Conservation (phyloP, 2,888 invertebrate genomes). For the Stegophylla sp. region DNA sequence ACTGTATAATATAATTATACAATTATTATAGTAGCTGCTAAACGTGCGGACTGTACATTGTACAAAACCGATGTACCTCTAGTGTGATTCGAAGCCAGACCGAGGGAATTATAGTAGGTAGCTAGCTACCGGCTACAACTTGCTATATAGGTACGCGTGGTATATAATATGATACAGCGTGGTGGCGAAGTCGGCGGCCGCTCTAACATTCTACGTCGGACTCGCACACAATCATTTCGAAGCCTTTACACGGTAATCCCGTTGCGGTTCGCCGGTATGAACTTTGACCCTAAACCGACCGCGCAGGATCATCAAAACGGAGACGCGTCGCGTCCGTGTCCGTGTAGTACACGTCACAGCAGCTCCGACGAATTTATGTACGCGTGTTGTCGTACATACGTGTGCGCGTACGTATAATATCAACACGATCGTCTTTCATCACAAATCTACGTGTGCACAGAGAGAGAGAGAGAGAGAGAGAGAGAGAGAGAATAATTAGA, state of each 20-base stretch:
- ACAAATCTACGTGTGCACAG: neutral
- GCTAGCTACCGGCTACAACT: neutral
- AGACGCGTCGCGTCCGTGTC: neutral
- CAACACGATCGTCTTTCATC: neutral
- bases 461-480: too few relatives aligned
- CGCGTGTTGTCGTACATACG: too few relatives aligned
- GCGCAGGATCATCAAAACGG: neutral
- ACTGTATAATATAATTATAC: slow-evolving; percentile 3
- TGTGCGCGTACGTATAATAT: too few relatives aligned
- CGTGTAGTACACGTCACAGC: too few relatives aligned
- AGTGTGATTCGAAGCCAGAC: neutral
- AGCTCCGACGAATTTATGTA: too few relatives aligned
- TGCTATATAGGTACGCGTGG: too few relatives aligned
- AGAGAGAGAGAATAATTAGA: too few relatives aligned
- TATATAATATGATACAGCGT: neutral
- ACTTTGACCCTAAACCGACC: neutral
- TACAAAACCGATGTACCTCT: too few relatives aligned
- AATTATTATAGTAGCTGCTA: neutral
- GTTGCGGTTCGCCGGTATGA: neutral
- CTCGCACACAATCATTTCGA: neutral
- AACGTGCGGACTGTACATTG: neutral
- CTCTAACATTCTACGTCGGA: neutral
- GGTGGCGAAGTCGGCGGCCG: neutral
- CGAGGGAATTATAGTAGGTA: neutral
- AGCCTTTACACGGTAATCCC: slow-evolving; percentile 15